Percentiles rank a stretch among this genome's conserved stretches.
phyloP scores from a whole-genome alignment of 2,113 vertebrate species.

The Casuarius casuarius region DNA sequence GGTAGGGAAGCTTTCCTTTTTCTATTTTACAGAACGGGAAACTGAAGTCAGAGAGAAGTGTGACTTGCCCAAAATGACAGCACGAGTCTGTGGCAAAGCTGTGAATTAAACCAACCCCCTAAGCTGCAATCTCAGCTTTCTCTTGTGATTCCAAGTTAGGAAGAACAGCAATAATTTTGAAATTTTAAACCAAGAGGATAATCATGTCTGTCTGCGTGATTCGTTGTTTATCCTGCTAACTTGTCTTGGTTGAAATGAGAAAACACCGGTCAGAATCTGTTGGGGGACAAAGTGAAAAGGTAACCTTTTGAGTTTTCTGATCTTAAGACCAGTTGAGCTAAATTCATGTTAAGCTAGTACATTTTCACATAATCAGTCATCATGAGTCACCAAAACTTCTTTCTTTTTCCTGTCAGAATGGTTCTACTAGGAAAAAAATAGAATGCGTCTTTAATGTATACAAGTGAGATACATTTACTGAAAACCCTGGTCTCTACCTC shows the following conservation, averaged over 20 bases:
- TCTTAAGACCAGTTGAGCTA: background rate
- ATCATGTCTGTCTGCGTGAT: background rate
- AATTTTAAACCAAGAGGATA: slow-evolving; percentile 48
- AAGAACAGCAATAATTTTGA: slow-evolving; percentile 62
- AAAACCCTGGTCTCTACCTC: background rate
- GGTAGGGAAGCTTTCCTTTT: background rate
- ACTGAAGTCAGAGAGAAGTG: background rate
- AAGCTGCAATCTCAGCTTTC: slow-evolving; percentile 47
- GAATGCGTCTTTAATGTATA: background rate
- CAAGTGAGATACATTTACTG: background rate
- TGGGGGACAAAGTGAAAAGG: background rate
- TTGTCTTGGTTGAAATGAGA: slow-evolving; percentile 23
- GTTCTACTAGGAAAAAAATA: background rate
- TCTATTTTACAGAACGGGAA: background rate
- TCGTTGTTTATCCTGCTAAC: background rate
- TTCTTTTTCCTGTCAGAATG: background rate
- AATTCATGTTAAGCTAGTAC: background rate
- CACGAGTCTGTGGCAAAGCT: background rate
- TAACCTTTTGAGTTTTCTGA: background rate
- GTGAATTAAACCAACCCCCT: background rate
- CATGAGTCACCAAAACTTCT: background rate
- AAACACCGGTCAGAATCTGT: slow-evolving; percentile 15
- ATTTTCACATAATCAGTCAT: background rate
- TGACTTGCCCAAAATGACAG: background rate
- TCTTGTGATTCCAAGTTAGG: background rate